Evolutionary conservation across 1,140 invertebrate genomes (phyloP).

Genomic region (Bursaphelenchus mucronatus): DNA sequence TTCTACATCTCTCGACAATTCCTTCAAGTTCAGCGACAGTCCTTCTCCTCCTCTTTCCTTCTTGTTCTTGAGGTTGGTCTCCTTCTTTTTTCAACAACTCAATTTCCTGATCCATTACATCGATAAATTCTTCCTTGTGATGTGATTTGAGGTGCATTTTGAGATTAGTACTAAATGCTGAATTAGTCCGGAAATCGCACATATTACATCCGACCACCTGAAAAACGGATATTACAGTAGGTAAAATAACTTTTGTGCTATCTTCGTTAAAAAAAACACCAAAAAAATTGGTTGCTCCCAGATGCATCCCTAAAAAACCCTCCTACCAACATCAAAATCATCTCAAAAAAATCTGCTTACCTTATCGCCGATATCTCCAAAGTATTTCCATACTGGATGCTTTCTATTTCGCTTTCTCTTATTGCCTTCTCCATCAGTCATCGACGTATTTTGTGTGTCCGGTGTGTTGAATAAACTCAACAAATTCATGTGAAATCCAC

Average conservation of each 20-base stretch:
- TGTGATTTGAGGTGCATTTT: conserved; percentile 25
- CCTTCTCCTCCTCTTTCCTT: conserved; percentile 1
- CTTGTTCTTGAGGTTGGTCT: conserved; percentile 13
- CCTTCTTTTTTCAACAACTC: conserved; percentile 18
- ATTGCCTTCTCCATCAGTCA: neutral
- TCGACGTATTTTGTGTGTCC: neutral
- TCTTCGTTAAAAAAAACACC: too few relatives aligned
- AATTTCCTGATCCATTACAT: conserved; percentile 23
- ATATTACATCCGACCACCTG: conserved; percentile 27
- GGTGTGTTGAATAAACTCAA: neutral
- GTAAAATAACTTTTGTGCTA: too few relatives aligned
- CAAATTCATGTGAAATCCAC: neutral
- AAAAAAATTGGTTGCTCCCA: too few relatives aligned
- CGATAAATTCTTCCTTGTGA: conserved; percentile 26
- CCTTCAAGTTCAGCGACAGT: conserved; percentile 15
- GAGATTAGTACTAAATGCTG: conserved; percentile 26
- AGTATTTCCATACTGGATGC: conserved; percentile 25
- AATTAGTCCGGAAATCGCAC: conserved; percentile 26
- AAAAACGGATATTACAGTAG: conserved; percentile 1
- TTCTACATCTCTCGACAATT: neutral
- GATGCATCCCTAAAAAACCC: neutral
- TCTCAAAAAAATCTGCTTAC: conserved; percentile 14
- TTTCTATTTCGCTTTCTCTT: conserved; percentile 22
- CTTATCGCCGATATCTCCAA: conserved; percentile 22
- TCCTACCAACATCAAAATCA: neutral